Percentiles rank a stretch among this genome's conserved stretches.
Conservation (phyloP, 2,888 invertebrate genomes). For the Agrotis puta region DNA sequence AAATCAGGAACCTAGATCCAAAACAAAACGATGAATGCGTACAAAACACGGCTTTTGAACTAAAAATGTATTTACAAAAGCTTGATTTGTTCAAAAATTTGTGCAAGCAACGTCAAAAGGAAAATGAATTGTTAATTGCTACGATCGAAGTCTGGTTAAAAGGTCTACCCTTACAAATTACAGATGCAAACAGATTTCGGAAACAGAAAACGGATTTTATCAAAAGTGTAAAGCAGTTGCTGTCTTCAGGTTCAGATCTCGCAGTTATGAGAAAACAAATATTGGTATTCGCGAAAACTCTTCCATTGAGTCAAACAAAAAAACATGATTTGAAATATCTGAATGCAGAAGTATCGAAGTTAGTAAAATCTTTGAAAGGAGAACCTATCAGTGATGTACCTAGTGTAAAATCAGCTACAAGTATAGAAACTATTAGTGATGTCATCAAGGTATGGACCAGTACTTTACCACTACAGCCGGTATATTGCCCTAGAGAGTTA, state of each 20-base stretch:
- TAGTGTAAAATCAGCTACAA: not conserved
- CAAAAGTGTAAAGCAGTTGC: slow-evolving; percentile 39
- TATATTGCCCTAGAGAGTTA: slow-evolving; percentile 30
- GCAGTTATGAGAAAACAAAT: slow-evolving; percentile 50
- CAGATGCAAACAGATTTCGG: slow-evolving; percentile 24
- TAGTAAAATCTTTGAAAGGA: slow-evolving; percentile 23
- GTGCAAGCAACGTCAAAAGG: not conserved
- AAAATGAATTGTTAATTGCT: slow-evolving; percentile 25
- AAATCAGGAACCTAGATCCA: slow-evolving; percentile 25
- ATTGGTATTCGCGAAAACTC: slow-evolving; percentile 42
- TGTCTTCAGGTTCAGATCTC: slow-evolving; percentile 21
- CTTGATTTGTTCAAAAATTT: slow-evolving; percentile 16
- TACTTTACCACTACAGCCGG: slow-evolving; percentile 34
- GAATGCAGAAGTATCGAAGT: slow-evolving; percentile 25
- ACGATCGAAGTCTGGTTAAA: slow-evolving; percentile 55
- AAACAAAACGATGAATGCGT: slow-evolving; percentile 21
- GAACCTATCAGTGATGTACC: not conserved
- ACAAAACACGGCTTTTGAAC: slow-evolving; percentile 14
- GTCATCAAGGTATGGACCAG: slow-evolving; percentile 44
- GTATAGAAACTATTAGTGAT: slow-evolving; percentile 18
- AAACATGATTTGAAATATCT: slow-evolving; percentile 25
- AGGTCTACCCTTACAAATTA: slow-evolving; percentile 38
- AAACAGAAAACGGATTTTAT: slow-evolving; percentile 51
- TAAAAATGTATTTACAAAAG: slow-evolving; percentile 35
- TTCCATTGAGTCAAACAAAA: slow-evolving; percentile 40